Evolutionary conservation across 1,140 invertebrate genomes (phyloP), one percentile per base, ranked within the genome.

Genomic region (Drosophila tsacasi): DNA sequence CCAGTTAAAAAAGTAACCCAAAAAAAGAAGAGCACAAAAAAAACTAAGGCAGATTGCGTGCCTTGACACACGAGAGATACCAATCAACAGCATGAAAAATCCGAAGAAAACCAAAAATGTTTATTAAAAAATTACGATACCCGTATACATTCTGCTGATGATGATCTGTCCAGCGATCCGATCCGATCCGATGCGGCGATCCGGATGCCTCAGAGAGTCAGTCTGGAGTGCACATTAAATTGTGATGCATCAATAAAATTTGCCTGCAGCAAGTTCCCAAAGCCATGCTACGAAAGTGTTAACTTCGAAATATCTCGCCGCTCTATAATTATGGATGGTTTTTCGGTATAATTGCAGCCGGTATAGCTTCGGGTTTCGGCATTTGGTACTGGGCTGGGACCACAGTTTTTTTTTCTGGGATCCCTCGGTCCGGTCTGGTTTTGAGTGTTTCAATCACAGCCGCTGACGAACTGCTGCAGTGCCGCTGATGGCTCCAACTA

Each of bases 281-380:
- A 90, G 85, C 86, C 79, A 89, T 81, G 86, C 74, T 91, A 91
- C 91, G 87, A 92, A 92, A 92, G 91, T 92, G 91, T 92, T 92
- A 92, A 92, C 91, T 92, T 92, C 84, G 91, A 87, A 90, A 92
- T 81, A 83, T 72, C 71, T 90, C 69, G 84, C 91, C 91, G 91
- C 91, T 86, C 91, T 92, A 83, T 92, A 92, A 92, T 92, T 92
- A 92, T 90, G 86, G 79, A 85, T 90, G 86, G 81, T 68, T 90
- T 86, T 90, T 90, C 72, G 86, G 79, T 90, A 90, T 90, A 90
- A 90, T 90, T 90, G 85, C 85, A 69, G 40, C 62, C 65, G 50
- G 35, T 12, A 60, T 77, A 52, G 61, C 59, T 74, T 58, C 47
- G 42, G 49, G 55, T 61, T 54, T 58, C 62, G 64, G 67, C 35